Conservation (phyloP, 2,113 vertebrate species). For the Noctilio leporinus region DNA sequence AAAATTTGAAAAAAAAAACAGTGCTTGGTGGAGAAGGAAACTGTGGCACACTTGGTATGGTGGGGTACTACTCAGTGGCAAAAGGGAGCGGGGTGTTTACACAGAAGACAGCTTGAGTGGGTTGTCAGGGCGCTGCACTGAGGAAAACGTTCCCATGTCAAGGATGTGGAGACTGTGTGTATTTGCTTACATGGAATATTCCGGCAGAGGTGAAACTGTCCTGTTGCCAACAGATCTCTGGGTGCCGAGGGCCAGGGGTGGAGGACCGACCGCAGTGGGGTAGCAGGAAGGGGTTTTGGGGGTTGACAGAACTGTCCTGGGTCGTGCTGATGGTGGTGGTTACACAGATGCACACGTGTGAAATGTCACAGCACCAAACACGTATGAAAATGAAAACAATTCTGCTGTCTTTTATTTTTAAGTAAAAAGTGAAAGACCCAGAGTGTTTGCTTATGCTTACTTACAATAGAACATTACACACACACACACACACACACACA, state of each 20-base stretch:
- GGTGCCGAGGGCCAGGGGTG: not conserved
- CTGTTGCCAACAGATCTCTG: not conserved
- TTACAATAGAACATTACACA: not conserved
- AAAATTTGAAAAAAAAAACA: too few species aligned
- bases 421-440: not conserved
- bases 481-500: not conserved
- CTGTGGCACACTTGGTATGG: fast-evolving
- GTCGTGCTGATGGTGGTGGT: not conserved
- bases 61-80: not conserved
- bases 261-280: too few species aligned
- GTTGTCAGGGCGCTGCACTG: not conserved
- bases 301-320: not conserved
- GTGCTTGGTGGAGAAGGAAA: not conserved
- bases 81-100: not conserved
- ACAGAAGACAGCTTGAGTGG: not conserved
- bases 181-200: not conserved
- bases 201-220: not conserved
- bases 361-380: not conserved
- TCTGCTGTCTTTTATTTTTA: not conserved
- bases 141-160: not conserved
- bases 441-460: not conserved
- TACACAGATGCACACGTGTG: not conserved
- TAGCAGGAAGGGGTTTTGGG: fast-evolving
- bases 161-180: not conserved
- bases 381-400: not conserved